These are phyloP conservation scores for Pteria penguin DNA, from an alignment of 2,888 invertebrate genomes.

Conservation along the genomic window DNA sequence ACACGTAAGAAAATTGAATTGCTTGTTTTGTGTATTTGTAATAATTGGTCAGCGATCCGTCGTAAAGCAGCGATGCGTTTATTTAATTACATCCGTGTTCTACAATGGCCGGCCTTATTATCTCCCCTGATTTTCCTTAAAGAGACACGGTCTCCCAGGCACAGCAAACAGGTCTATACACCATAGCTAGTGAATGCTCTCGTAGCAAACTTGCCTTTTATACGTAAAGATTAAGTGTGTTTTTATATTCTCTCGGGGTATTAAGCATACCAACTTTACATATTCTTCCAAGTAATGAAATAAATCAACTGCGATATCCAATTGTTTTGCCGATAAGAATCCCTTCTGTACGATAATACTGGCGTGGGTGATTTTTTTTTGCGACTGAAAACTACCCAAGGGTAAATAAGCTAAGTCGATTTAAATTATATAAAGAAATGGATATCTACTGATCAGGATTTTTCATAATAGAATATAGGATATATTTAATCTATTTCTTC, in stretches of 20 bases:
- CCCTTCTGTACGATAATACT: not conserved
- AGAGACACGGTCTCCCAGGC: not conserved
- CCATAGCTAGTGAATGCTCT: not conserved
- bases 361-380: not conserved
- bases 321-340: not conserved
- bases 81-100: not conserved
- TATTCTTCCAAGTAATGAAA: not conserved
- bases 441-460: too few species aligned
- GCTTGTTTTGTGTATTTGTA: not conserved
- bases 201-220: not conserved
- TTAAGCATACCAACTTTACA: not conserved
- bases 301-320: not conserved
- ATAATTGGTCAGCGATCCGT: not conserved
- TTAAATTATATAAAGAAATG: too few species aligned
- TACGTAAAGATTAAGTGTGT: not conserved
- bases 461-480: too few species aligned
- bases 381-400: not conserved
- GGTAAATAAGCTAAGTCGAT: too few species aligned
- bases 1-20: not conserved
- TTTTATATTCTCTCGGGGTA: not conserved
- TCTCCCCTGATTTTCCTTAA: not conserved
- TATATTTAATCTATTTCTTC: too few species aligned
- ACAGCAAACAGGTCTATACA: not conserved
- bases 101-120: not conserved
- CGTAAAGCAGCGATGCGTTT: not conserved